phyloP scores from a whole-genome alignment of 2,888 invertebrate species.

The Lasioglossum calceatum region DNA sequence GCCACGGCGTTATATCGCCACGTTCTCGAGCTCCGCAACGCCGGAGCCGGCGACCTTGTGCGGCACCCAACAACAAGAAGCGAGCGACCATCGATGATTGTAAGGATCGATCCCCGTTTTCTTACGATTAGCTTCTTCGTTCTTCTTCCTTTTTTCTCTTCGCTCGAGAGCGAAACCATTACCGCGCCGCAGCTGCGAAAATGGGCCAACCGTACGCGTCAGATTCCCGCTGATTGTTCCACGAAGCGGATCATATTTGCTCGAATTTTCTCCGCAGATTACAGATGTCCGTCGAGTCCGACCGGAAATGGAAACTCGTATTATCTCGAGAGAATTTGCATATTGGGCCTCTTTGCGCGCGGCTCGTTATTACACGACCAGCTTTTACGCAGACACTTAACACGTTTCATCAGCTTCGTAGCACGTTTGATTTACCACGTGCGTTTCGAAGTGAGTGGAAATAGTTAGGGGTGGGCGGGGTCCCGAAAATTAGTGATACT shows the following conservation, averaged over 20 bases:
- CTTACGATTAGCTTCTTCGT: not conserved
- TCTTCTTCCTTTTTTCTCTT: too few relatives aligned
- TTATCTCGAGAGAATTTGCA: not conserved
- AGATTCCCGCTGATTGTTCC: not conserved
- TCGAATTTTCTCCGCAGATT: not conserved
- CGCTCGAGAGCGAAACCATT: not conserved
- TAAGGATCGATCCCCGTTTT: conserved; percentile 1
- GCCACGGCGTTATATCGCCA: conserved; percentile 63
- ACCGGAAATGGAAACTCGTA: not conserved
- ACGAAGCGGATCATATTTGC: not conserved
- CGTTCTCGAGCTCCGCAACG: conserved; percentile 26
- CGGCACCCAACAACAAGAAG: conserved; percentile 58
- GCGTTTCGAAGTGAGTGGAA: too few relatives aligned
- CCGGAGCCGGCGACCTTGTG: conserved; percentile 68
- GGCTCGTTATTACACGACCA: not conserved
- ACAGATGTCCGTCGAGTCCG: not conserved
- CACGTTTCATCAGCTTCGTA: too few relatives aligned
- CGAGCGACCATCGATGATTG: conserved; percentile 23
- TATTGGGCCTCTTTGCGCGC: not conserved
- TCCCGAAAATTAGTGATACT: too few relatives aligned
- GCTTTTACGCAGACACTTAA: not conserved
- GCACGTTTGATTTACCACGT: too few relatives aligned
- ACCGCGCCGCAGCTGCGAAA: conserved; percentile 1
- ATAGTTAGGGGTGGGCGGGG: too few relatives aligned
- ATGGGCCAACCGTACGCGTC: conserved; percentile 1